Evolutionary conservation across 2,797 vertebrate genomes (phyloP), one percentile per base, ranked within the genome.

Genomic region (Crypturellus tataupa): DNA sequence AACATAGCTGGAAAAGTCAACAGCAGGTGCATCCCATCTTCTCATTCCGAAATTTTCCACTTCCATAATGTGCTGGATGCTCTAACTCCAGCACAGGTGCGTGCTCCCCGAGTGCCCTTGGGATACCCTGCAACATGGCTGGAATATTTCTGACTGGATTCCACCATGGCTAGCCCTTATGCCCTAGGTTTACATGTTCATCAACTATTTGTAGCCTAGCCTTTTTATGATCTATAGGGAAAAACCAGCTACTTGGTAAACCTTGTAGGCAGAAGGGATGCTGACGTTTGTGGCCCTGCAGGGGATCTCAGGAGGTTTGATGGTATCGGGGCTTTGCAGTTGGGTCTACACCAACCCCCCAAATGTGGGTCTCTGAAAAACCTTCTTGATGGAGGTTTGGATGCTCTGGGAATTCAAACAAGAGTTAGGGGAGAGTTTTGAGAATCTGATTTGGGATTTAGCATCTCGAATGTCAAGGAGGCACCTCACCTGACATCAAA

Each of bases 121-220:
- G 51, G 56, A 17, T 6, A 0, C 7, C 0, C 0, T 3, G 37
- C 35, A 7, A 8, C 70, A 49, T 2, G 39, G 19, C 47, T 82
- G 71, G 24, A 19, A 25, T 47, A 2, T 42, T 56, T 21, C 60
- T 18, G n/a, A 18, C 4, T 4, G 17, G 21, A 2, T 29, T 73
- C 71, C 62, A 64, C 76, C 72, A 9, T 18, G 24, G 6, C 19
- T 1, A n/a, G 59, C 44, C 65, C 59, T 21, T 29, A 39, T 29
- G 5, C 10, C 6, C 0, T 3, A 1, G 1, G 29, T 29, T 9
- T 60, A 19, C 3, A 0, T 0, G 0, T 12, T 37, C 3, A 0
- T 58, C 17, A 40, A 35, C 39, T 39, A 18, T 19, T 53, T 40
- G 8, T 29, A 25, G 3, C 64, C 18, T 80, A 47, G 37, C 44